phyloP scores from a whole-genome alignment of 2,888 invertebrate species.

The Podabrus alpinus region DNA sequence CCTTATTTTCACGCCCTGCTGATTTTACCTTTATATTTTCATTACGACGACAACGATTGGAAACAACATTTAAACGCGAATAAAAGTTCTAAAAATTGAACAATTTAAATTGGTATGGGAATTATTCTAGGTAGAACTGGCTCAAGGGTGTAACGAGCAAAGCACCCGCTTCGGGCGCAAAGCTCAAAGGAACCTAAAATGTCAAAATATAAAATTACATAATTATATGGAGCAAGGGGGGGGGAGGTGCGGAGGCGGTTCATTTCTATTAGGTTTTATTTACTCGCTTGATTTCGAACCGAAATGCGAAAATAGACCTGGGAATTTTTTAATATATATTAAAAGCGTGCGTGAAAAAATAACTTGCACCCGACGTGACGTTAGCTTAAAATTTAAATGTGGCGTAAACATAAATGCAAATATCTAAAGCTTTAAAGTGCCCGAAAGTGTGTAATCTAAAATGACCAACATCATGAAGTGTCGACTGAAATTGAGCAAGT shows the following conservation, averaged over 20 bases:
- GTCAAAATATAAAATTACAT: neutral
- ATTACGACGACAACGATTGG: neutral
- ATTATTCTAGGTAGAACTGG: neutral
- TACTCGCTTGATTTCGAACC: neutral
- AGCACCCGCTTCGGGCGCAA: neutral
- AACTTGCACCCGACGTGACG: neutral
- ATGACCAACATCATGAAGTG: neutral
- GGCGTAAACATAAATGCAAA: neutral
- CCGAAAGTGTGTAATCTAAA: neutral
- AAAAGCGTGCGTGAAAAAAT: neutral
- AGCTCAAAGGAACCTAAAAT: neutral
- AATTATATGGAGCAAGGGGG: neutral
- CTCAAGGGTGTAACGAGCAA: neutral
- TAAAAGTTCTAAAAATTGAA: neutral
- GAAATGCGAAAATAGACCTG: neutral
- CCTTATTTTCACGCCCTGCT: neutral
- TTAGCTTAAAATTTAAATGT: neutral
- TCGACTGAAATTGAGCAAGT: neutral
- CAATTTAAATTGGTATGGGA: neutral
- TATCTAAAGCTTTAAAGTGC: neutral
- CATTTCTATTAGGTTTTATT: neutral
- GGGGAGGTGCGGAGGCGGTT: neutral
- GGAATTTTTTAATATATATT: neutral
- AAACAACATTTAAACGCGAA: neutral
- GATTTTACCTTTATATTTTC: neutral